Percentiles rank a stretch among this genome's conserved stretches.
These are phyloP conservation scores for Diglossa cyanea DNA, from an alignment of 2,797 vertebrate species.

Conservation along the genomic window DNA sequence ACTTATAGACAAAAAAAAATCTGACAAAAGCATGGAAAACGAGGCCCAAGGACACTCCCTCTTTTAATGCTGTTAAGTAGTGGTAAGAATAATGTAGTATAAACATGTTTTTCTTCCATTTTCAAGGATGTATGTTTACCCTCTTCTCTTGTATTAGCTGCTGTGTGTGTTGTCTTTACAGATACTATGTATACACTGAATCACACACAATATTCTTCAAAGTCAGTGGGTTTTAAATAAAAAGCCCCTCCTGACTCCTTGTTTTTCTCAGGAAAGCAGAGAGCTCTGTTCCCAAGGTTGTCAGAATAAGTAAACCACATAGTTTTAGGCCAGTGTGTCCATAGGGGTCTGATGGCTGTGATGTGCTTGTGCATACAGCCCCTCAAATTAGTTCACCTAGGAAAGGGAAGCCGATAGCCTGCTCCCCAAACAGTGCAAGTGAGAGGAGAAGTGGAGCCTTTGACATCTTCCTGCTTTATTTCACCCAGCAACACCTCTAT, in stretches of 20 bases:
- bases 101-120: background rate
- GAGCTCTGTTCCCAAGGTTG: background rate
- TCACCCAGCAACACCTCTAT: conserved; percentile 33
- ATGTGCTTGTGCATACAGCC: background rate
- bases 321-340: background rate
- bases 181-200: background rate
- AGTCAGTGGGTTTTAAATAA: background rate
- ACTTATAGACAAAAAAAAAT: background rate
- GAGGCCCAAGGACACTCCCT: background rate
- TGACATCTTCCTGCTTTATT: background rate
- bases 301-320: background rate
- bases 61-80: background rate
- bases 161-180: background rate
- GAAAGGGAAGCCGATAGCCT: background rate
- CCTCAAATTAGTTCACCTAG: background rate
- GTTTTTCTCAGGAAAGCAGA: background rate
- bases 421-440: background rate
- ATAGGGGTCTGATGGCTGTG: accelerated
- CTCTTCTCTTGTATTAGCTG: background rate
- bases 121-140: background rate
- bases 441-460: background rate
- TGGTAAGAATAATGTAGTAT: background rate
- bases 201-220: background rate
- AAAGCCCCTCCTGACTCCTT: background rate
- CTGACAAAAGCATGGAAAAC: background rate